These are phyloP conservation scores for Dreissena rostriformis DNA, from an alignment of 1,140 invertebrate species.

Conservation along the genomic window DNA sequence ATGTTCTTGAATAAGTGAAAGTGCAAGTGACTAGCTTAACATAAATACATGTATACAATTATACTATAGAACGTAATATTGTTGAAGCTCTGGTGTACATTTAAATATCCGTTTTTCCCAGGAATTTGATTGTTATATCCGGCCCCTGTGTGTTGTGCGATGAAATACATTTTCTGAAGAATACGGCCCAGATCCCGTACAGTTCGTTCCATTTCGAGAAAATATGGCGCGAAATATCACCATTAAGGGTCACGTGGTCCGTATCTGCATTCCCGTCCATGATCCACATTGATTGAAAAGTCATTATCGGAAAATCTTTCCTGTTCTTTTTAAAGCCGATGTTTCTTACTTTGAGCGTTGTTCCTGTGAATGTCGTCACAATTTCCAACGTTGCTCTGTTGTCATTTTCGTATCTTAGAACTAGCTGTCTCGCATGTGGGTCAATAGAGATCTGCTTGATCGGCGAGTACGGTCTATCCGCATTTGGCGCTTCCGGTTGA, in stretches of 20 bases:
- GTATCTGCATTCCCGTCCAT: slow-evolving; percentile 44
- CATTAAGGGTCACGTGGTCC: slow-evolving; percentile 51
- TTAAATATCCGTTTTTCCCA: neutral
- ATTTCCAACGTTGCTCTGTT: slow-evolving; percentile 9
- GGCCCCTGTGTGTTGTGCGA: slow-evolving; percentile 47
- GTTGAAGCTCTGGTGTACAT: neutral
- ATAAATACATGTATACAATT: neutral
- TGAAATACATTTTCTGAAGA: slow-evolving; percentile 46
- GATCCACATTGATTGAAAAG: slow-evolving; percentile 53
- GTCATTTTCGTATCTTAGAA: slow-evolving; percentile 17
- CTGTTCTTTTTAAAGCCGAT: slow-evolving; percentile 30
- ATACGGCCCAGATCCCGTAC: slow-evolving; percentile 43
- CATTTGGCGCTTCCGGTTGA: slow-evolving; percentile 4
- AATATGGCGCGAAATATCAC: slow-evolving; percentile 46
- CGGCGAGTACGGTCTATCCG: slow-evolving; percentile 33
- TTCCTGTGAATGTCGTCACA: neutral
- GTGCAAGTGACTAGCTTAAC: no score
- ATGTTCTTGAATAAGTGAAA: no score
- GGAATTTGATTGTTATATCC: slow-evolving; percentile 41
- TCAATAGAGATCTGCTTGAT: slow-evolving; percentile 26
- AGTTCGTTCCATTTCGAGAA: slow-evolving; percentile 36
- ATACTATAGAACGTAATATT: neutral
- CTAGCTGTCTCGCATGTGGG: slow-evolving; percentile 3
- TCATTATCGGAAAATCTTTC: slow-evolving; percentile 32
- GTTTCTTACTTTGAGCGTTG: slow-evolving; percentile 38